Evolutionary conservation across 2,113 vertebrate species (phyloP).

Genomic region (Crotophaga sulcirostris): DNA sequence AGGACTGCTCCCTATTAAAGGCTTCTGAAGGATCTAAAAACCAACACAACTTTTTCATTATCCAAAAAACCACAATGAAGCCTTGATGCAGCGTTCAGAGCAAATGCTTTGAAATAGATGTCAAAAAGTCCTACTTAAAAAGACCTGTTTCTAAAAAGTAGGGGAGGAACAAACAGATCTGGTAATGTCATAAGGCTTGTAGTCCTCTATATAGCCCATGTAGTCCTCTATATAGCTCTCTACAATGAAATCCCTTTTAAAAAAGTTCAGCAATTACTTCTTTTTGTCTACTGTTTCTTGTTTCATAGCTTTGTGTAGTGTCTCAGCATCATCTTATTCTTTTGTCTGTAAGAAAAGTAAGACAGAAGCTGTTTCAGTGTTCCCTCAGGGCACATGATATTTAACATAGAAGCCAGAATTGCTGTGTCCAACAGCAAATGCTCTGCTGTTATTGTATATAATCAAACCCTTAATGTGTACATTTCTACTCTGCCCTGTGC

Average conservation of each 20-base stretch:
- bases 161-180: background rate
- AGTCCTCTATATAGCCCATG: background rate
- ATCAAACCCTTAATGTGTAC: background rate
- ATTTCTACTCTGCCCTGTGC: fast-evolving
- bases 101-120: background rate
- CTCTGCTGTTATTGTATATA: background rate
- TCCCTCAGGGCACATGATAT: background rate
- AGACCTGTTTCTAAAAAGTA: background rate
- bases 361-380: background rate
- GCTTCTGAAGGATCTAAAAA: slow-evolving; percentile 9
- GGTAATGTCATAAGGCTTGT: background rate
- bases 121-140: background rate
- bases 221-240: background rate
- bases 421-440: background rate
- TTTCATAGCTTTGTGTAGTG: background rate
- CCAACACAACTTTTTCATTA: background rate
- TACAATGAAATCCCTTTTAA: background rate
- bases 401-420: background rate
- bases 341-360: background rate
- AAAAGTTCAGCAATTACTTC: background rate
- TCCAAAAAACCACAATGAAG: background rate
- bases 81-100: background rate
- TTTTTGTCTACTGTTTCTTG: background rate
- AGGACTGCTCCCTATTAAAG: background rate
- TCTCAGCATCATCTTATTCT: background rate